phyloP scores from a whole-genome alignment of 2,797 vertebrate genomes.

The Siniperca scherzeri region DNA sequence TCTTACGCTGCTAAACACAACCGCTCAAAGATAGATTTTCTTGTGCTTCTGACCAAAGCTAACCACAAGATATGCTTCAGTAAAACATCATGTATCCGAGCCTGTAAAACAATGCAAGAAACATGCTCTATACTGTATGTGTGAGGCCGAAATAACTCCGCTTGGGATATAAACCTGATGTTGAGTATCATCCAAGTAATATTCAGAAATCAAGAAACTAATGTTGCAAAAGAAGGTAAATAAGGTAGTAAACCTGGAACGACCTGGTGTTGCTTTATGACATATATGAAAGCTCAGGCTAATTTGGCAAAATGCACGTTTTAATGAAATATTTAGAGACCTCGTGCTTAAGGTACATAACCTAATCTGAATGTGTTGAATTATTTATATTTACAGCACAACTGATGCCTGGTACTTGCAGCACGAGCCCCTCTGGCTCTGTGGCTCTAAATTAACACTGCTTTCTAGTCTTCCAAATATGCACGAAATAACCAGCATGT shows the following conservation, averaged over 20 bases:
- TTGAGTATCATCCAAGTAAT: neutral
- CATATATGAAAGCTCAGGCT: constrained; percentile 67
- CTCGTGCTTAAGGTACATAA: constrained; percentile 91
- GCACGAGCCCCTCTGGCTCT: constrained; percentile 41
- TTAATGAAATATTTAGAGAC: constrained; percentile 95
- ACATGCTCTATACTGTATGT: neutral
- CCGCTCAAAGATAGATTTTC: neutral
- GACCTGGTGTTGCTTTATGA: constrained; percentile 43
- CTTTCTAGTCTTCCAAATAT: neutral
- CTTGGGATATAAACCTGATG: neutral
- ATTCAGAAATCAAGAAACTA: neutral
- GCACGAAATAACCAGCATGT: constrained; percentile 2
- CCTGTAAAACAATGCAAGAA: neutral
- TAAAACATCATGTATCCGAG: neutral
- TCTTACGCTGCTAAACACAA: neutral
- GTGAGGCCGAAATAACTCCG: neutral
- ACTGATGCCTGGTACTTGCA: constrained; percentile 51
- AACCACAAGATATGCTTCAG: neutral
- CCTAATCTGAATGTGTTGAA: constrained; percentile 94
- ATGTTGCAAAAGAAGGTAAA: neutral
- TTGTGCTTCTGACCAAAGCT: neutral
- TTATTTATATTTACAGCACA: constrained; percentile 90
- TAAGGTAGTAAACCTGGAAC: constrained; percentile 39
- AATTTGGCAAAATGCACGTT: constrained; percentile 80
- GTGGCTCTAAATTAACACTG: constrained; percentile 40